Base-by-base conservation (phyloP, 2,113 vertebrate genomes). In the Fregetta grallaria region DNA sequence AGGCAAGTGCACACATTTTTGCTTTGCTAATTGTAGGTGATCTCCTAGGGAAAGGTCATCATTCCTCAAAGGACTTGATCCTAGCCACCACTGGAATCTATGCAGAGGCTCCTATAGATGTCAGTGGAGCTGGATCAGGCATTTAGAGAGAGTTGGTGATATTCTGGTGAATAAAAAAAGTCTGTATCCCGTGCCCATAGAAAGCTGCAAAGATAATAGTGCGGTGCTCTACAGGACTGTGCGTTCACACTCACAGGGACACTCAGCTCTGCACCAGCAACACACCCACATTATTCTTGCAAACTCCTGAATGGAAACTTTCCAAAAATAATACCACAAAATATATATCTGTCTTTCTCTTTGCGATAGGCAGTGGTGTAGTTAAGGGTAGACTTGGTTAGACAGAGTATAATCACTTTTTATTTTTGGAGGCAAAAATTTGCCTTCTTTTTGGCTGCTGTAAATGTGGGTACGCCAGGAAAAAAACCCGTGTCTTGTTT, bases 321-420 rank as follows among this genome's bases (percentile, higher is more conserved):
- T 96, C 97, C 97, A 98, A 96, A 96, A 97, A 78, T 61, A 98
- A 94, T 62, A 97, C 97, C 97, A 95, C 97, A 97, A 97, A 98
- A 93, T 97, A 92, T 34, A 42, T 95, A 82, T 89, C 58, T 96
- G 79, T 44, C 90, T 6, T 73, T 73, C 73, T 94, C 42, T 93
- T 94, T 96, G 93, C 15, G 83, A 97, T 96, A 93, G 93, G 76
- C 97, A 74, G 27, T 91, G 92, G 94, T 95, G 61, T 90, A 97
- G 80, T 94, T 96, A 96, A 94, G 96, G 72, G 73, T 86, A 96
- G 96, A 86, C 76, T 92, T 95, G 96, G 96, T 97, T 82, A 98
- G 95, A 85, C 94, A 97, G 52, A 97, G 83, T 97, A 97, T 98
- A 98, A 98, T 98, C 94, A 98, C 90, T 97, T 98, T 97, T 96